A percentile compares a stretch with the other conserved stretches of the same genome.
Conservation (phyloP, 2,888 invertebrate genomes). For the Drosophila kuntzei region DNA sequence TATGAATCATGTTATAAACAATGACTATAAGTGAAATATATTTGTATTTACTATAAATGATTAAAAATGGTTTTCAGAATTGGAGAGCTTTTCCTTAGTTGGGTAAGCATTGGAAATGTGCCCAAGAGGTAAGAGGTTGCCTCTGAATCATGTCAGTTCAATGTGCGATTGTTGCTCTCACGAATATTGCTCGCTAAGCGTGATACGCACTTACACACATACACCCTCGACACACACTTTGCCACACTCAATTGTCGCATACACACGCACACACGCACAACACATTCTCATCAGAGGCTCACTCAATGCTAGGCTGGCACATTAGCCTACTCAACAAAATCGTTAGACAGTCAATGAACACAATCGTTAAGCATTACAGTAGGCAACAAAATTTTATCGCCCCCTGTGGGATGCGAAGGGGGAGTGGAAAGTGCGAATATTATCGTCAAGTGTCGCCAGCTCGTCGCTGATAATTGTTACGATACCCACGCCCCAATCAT, state of each 20-base stretch:
- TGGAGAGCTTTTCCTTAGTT: background rate
- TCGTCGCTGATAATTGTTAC: conserved; percentile 68
- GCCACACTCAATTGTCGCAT: background rate
- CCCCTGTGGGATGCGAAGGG: conserved; percentile 24
- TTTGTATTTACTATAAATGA: background rate
- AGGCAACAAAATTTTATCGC: conserved; percentile 79
- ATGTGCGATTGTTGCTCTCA: conserved; percentile 55
- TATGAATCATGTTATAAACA: background rate
- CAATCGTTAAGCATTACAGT: conserved; percentile 76
- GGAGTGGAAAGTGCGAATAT: conserved; percentile 5
- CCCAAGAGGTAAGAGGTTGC: conserved; percentile 14
- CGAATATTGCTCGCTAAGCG: conserved; percentile 70
- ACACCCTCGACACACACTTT: conserved; percentile 3
- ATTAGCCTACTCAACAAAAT: conserved; percentile 79
- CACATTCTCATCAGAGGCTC: conserved; percentile 8
- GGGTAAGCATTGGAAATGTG: conserved; percentile 14
- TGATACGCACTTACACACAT: conserved; percentile 23
- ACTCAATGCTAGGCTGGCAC: conserved; percentile 30
- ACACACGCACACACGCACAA: conserved; percentile 19
- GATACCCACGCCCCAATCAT: conserved; percentile 52
- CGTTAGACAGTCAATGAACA: conserved; percentile 77
- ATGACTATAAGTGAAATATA: background rate
- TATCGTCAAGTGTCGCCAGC: conserved; percentile 71
- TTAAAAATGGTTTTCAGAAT: conserved; percentile 4
- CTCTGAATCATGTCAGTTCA: conserved; percentile 55